These are phyloP conservation scores for Daubentonia madagascariensis DNA, from an alignment of 2,113 vertebrate genomes.

Conservation along the genomic window DNA sequence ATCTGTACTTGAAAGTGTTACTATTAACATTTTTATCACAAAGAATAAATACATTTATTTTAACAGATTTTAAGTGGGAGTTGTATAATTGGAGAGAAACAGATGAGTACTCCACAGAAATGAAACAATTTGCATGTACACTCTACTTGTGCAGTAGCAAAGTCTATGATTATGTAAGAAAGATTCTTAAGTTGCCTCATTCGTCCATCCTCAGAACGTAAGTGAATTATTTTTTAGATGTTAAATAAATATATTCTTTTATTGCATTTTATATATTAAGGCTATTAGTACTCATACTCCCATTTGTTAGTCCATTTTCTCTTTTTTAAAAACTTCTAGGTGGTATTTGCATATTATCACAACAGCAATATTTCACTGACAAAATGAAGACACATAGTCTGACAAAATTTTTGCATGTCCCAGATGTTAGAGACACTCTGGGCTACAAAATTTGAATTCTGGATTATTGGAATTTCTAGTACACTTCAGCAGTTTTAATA, in stretches of 20 bases:
- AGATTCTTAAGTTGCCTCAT: slow-evolving; percentile 80
- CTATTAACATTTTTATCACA: not conserved
- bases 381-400: not conserved
- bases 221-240: slow-evolving; percentile 62
- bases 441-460: not conserved
- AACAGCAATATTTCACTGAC: not conserved
- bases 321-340: not conserved
- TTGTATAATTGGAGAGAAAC: slow-evolving; percentile 72
- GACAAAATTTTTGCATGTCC: not conserved
- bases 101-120: slow-evolving; percentile 76
- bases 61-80: slow-evolving; percentile 78
- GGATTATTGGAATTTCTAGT: not conserved
- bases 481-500: not conserved
- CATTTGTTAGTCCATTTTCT: not conserved
- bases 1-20: not conserved
- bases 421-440: not conserved
- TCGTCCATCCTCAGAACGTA: slow-evolving; percentile 80
- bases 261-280: not conserved
- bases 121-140: slow-evolving; percentile 78
- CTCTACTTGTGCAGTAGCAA: slow-evolving; percentile 78
- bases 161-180: slow-evolving; percentile 76
- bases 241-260: not conserved
- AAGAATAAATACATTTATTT: slow-evolving; percentile 35
- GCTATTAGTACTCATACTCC: not conserved
- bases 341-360: not conserved